A percentile compares a stretch with the other conserved stretches of the same genome.
Conservation (phyloP, 1,140 invertebrate species). For the Drosophila nigromelanica region DNA sequence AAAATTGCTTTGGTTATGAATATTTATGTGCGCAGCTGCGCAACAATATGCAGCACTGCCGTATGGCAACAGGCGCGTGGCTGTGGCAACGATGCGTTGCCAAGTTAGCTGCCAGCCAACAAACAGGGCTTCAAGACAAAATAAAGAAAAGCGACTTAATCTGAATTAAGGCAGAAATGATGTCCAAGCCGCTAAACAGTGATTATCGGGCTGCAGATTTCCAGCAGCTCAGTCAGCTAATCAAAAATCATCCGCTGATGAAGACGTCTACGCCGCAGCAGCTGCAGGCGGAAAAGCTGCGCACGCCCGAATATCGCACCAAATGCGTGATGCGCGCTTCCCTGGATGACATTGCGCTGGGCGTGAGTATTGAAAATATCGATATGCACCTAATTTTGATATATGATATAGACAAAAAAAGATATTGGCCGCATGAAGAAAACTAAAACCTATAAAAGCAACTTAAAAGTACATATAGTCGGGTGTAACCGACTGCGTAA, state of each 20-base stretch:
- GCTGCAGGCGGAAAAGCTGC: conserved; percentile 53
- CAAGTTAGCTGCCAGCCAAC: conserved; percentile 11
- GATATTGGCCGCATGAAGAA: too few species aligned
- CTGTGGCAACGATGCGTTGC: conserved; percentile 39
- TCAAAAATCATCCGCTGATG: conserved; percentile 63
- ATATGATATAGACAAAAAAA: too few species aligned
- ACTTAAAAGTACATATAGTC: too few species aligned
- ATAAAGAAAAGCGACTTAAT: neutral
- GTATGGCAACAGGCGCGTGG: conserved; percentile 37
- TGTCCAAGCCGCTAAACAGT: conserved; percentile 53
- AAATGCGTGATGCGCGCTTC: conserved; percentile 77
- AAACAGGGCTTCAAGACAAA: neutral
- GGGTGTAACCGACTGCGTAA: too few species aligned
- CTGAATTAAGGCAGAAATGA: conserved; percentile 6
- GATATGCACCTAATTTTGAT: too few species aligned
- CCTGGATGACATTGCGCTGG: conserved; percentile 68
- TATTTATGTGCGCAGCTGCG: conserved; percentile 65
- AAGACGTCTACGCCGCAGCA: conserved; percentile 23
- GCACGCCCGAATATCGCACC: conserved; percentile 63
- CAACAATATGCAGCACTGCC: conserved; percentile 46
- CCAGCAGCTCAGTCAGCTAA: conserved; percentile 55
- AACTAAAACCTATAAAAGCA: too few species aligned
- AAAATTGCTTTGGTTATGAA: conserved; percentile 34
- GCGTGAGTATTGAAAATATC: conserved; percentile 44
- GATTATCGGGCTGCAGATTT: conserved; percentile 68